Conservation (phyloP, 1,140 invertebrate species). For the Galendromus occidentalis region DNA sequence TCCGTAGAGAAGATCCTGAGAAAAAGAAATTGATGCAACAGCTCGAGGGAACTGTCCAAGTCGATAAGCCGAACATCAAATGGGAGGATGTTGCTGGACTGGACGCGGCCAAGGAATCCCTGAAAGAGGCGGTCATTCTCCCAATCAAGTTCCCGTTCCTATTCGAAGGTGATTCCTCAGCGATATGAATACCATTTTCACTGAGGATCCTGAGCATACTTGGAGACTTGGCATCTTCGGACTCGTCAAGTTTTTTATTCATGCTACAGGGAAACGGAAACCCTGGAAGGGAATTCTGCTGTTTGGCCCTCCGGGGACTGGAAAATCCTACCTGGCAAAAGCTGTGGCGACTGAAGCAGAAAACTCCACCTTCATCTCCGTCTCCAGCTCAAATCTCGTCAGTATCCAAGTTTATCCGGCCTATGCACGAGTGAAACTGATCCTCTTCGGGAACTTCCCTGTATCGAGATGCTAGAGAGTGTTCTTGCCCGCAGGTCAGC, state of each 20-base stretch:
- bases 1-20: constrained; percentile 79
- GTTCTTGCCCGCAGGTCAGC: constrained; percentile 34
- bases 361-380: constrained; percentile 97
- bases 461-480: too few relatives aligned
- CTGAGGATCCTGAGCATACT: too few relatives aligned
- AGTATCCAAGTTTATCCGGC: background rate
- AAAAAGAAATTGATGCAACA: constrained; percentile 80
- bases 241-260: too few relatives aligned
- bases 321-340: constrained; percentile 97
- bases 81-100: constrained; percentile 97
- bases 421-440: too few relatives aligned
- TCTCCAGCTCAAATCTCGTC: constrained; percentile 92
- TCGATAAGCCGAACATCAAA: constrained; percentile 84
- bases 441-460: too few relatives aligned
- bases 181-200: too few relatives aligned
- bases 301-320: constrained; percentile 97
- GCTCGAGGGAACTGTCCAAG: constrained; percentile 81
- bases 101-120: constrained; percentile 86
- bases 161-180: constrained; percentile 68
- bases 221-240: too few relatives aligned
- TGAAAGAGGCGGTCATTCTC: constrained; percentile 97
- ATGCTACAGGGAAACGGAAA: constrained; percentile 50
- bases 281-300: constrained; percentile 96
- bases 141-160: constrained; percentile 97
- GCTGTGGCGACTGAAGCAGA: constrained; percentile 98